Percentiles rank a stretch among this genome's conserved stretches.
These are phyloP conservation scores for Trichonephila inaurata DNA, from an alignment of 1,140 invertebrate species.

Conservation along the genomic window DNA sequence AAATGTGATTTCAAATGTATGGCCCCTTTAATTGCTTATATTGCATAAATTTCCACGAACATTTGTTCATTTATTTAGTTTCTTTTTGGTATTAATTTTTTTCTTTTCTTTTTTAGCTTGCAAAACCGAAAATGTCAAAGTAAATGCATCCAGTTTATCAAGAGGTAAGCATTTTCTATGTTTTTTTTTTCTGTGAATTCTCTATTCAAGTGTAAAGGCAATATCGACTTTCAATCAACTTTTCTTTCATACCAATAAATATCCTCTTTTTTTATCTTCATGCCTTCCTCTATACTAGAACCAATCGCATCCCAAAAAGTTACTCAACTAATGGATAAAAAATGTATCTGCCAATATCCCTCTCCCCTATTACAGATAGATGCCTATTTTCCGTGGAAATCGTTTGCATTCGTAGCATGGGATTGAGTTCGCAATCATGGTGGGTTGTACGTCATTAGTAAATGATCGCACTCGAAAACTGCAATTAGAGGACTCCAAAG, in stretches of 20 bases:
- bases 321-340: too few species aligned
- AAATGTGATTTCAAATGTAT: background rate
- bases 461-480: background rate
- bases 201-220: too few species aligned
- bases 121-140: slow-evolving; percentile 44
- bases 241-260: too few species aligned
- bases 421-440: background rate
- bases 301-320: too few species aligned
- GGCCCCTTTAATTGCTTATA: background rate
- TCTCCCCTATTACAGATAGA: background rate
- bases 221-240: too few species aligned
- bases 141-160: slow-evolving; percentile 64
- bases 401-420: background rate
- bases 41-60: background rate
- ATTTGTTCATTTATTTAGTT: too few species aligned
- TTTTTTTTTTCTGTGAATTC: background rate
- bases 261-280: too few species aligned
- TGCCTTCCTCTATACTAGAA: too few species aligned
- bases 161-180: slow-evolving; percentile 22
- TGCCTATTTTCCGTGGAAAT: background rate
- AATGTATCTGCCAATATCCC: too few species aligned
- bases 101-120: background rate
- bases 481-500: background rate
- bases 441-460: background rate
- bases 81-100: too few species aligned